Evolutionary conservation across 1,140 invertebrate genomes (phyloP), one percentile per base, ranked within the genome.

Genomic region (Drosophila rufa): DNA sequence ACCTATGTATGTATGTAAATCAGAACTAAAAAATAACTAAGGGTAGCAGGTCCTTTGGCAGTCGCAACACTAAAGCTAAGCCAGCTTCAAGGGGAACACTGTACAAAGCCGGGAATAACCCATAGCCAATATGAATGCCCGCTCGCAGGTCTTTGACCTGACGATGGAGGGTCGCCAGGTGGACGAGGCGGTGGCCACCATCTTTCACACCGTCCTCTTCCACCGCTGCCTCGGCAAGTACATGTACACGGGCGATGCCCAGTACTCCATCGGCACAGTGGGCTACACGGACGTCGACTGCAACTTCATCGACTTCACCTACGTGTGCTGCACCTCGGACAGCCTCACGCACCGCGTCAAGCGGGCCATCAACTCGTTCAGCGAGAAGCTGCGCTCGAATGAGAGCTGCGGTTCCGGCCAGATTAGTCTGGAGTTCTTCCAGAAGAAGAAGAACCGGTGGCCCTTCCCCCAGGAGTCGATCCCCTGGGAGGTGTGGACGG

Each of bases 401-500:
- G 96, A 96, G 76, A 95, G 95, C 56, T 94, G 94, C 0, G 95
- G 95, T 8, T 94, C 95, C 3, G 97, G 97, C 2, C 96, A 99
- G 93, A 99, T 99, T 78, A 97, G 97, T 38, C 94, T 99, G 50
- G 98, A 99, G 93, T 99, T 99, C 94, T 99, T 97, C 94, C 97
- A 98, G 92, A 97, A 96, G 91, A 98, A 97, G 90, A 96, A 96
- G 83, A 96, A 95, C 53, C 95, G 96, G 51, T 99, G 98, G 97
- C 95, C 96, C 8, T 98, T 99, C 84, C 95, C 96, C 62, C 94
- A 96, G 8, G 98, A 99, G 90, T 97, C 96, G 87, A 97, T 98
- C 84, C 97, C 98, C 0, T 99, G 98, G 98, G 98, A 99, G 92
- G 97, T 99, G 14, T 99, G 98, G 98, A 99, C 97, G 22, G 95